Conservation (phyloP, 2,113 vertebrate species). For the Syngnathus floridae region DNA sequence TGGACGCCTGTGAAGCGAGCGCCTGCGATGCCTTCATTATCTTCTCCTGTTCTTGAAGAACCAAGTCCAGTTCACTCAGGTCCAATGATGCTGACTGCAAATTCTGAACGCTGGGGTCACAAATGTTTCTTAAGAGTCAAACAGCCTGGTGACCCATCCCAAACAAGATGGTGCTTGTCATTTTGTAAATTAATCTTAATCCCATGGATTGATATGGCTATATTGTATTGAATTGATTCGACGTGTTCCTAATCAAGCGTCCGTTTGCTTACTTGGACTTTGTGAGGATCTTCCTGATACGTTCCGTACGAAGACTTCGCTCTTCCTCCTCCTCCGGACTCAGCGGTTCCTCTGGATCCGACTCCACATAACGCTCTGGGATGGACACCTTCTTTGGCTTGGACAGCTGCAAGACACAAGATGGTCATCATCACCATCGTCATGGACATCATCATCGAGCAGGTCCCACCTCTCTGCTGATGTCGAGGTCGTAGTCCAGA, state of each 20-base stretch:
- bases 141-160: too few species aligned
- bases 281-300: conserved; percentile 84
- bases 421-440: not conserved
- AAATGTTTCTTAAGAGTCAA: not conserved
- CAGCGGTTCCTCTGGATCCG: conserved; percentile 82
- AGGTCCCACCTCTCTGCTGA: conserved; percentile 82
- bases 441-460: not conserved
- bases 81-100: conserved; percentile 68
- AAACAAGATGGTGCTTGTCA: too few species aligned
- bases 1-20: conserved; percentile 88
- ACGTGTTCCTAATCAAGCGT: too few species aligned
- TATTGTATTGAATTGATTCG: too few species aligned
- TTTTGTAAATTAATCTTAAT: too few species aligned
- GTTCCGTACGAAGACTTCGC: conserved; percentile 76
- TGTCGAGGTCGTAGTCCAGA: conserved; percentile 84
- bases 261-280: conserved; percentile 77
- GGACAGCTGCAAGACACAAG: conserved; percentile 71
- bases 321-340: conserved; percentile 82
- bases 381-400: conserved; percentile 86
- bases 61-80: conserved; percentile 76
- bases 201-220: too few species aligned
- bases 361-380: conserved; percentile 85
- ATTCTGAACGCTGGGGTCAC: conserved; percentile 72
- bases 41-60: conserved; percentile 84
- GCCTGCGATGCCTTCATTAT: conserved; percentile 87